Conservation (phyloP, 2,797 vertebrate species). For the Fistularia commersonii region DNA sequence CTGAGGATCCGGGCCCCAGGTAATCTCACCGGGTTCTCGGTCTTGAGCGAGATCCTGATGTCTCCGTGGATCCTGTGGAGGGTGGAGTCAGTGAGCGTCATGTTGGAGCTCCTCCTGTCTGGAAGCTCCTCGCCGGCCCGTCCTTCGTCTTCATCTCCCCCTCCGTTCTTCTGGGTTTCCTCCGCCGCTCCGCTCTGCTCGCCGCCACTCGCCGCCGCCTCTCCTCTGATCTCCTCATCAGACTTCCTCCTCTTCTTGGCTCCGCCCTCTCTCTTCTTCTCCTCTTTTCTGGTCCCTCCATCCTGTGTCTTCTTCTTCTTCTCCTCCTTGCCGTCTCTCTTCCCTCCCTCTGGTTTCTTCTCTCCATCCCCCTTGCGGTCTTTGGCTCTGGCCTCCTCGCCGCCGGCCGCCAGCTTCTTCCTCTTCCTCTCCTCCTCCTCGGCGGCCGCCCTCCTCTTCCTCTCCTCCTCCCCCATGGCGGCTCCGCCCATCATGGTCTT, state of each 20-base stretch:
- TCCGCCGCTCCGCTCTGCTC: neutral
- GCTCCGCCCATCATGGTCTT: slow-evolving; percentile 55
- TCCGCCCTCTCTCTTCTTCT: neutral
- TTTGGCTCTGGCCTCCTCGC: neutral
- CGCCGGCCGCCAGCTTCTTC: too few relatives aligned
- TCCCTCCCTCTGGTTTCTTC: too few relatives aligned
- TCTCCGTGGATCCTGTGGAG: slow-evolving; percentile 76
- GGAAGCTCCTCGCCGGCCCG: neutral
- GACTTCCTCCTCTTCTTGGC: neutral
- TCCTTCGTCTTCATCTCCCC: neutral
- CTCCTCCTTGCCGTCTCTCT: too few relatives aligned
- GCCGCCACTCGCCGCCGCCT: neutral
- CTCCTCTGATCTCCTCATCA: neutral
- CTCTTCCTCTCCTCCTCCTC: neutral
- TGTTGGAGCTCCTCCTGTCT: slow-evolving; percentile 2
- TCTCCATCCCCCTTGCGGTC: neutral
- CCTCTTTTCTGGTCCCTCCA: neutral
- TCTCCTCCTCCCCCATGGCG: neutral
- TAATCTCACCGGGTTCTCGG: slow-evolving; percentile 45
- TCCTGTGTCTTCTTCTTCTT: neutral
- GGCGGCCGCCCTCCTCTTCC: neutral
- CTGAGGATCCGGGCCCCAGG: too few relatives aligned
- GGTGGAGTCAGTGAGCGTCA: slow-evolving; percentile 65
- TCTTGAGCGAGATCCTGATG: slow-evolving; percentile 73
- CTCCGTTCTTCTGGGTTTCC: neutral